Conservation (phyloP, 2,888 invertebrate species). For the Stegana nigrithorax region DNA sequence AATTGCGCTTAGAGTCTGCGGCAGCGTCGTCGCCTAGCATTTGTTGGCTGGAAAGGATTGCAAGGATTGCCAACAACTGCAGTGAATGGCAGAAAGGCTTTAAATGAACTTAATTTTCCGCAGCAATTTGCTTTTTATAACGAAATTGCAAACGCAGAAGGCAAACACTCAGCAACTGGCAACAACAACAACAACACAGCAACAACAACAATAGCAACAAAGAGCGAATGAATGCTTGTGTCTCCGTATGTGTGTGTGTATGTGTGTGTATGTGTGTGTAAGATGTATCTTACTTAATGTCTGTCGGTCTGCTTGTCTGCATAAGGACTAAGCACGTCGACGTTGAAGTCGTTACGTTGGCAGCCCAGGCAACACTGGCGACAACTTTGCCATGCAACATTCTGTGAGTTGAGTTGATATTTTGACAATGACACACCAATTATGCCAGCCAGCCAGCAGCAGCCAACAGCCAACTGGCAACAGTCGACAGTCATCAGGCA, state of each 20-base stretch:
- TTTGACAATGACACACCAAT: constrained; percentile 55
- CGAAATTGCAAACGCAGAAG: constrained; percentile 40
- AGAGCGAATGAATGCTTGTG: not conserved
- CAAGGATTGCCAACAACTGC: not conserved
- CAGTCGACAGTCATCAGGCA: too few relatives aligned
- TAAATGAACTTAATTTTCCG: constrained; percentile 58
- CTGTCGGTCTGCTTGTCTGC: too few relatives aligned
- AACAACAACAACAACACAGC: not conserved
- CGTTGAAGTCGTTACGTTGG: not conserved
- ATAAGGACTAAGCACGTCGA: not conserved
- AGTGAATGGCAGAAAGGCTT: constrained; percentile 25
- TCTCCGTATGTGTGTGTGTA: not conserved
- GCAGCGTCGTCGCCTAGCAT: not conserved
- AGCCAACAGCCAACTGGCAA: not conserved
- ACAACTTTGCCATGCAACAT: constrained; percentile 3
- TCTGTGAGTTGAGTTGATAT: constrained; percentile 35
- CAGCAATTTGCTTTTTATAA: constrained; percentile 58
- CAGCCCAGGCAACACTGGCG: not conserved
- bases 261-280: too few relatives aligned
- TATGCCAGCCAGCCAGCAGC: constrained; percentile 42
- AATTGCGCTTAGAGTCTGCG: constrained; percentile 10
- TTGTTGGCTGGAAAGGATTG: not conserved
- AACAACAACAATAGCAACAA: not conserved
- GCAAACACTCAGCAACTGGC: not conserved
- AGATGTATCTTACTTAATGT: too few relatives aligned